These are phyloP conservation scores for Pseudolaguvia tuberculata DNA, from an alignment of 2,113 vertebrate species.

Conservation along the genomic window DNA sequence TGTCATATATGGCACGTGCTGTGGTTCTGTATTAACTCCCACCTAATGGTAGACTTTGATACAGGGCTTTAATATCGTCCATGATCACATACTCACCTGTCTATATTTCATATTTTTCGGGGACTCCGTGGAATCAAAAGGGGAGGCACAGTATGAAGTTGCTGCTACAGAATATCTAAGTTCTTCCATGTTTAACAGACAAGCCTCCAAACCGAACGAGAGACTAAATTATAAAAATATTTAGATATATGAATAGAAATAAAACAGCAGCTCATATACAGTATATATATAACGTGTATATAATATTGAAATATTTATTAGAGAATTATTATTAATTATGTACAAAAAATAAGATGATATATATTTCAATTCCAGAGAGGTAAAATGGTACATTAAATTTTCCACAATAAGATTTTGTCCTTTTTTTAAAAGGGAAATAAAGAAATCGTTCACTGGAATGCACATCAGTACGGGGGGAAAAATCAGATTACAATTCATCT, in stretches of 20 bases:
- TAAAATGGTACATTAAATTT: slow-evolving; percentile 58
- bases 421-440: slow-evolving; percentile 73
- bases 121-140: slow-evolving; percentile 96
- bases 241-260: slow-evolving; percentile 34
- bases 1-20: slow-evolving; percentile 72
- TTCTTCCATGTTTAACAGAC: slow-evolving; percentile 77
- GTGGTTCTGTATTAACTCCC: slow-evolving; percentile 72
- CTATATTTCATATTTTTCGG: slow-evolving; percentile 71
- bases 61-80: slow-evolving; percentile 56
- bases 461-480: slow-evolving; percentile 87
- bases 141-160: slow-evolving; percentile 99
- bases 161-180: slow-evolving; percentile 85
- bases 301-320: slow-evolving; percentile 23
- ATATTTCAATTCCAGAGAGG: slow-evolving; percentile 43
- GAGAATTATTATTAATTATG: neutral
- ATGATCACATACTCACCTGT: slow-evolving; percentile 63
- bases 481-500: slow-evolving; percentile 78
- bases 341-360: slow-evolving; percentile 20
- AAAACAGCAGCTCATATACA: neutral
- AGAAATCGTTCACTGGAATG: slow-evolving; percentile 84
- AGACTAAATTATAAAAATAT: slow-evolving; percentile 35
- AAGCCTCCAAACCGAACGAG: slow-evolving; percentile 45
- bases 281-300: slow-evolving; percentile 36
- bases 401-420: slow-evolving; percentile 64
- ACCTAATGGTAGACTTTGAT: slow-evolving; percentile 67